phyloP scores from a whole-genome alignment of 2,797 vertebrate species.

The Epinephelus awoara region DNA sequence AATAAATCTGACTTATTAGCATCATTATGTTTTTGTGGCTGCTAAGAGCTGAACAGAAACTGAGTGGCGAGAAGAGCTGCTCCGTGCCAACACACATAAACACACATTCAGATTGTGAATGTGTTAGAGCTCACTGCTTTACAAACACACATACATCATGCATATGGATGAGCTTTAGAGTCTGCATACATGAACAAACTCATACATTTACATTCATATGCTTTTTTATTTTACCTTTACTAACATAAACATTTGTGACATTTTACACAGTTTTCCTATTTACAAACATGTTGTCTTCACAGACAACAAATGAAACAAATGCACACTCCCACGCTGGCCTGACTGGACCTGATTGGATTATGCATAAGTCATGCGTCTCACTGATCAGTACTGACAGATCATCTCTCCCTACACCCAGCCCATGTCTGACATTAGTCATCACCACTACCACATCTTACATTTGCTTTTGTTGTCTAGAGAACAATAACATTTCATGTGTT shows the following conservation, averaged over 20 bases:
- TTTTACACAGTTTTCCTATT: not conserved
- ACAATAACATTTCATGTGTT: not conserved
- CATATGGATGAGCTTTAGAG: not conserved
- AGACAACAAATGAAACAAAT: not conserved
- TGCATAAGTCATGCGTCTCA: conserved; percentile 2
- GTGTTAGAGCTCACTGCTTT: not conserved
- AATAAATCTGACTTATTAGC: conserved; percentile 42
- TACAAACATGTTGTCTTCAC: not conserved
- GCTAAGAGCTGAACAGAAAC: conserved; percentile 12
- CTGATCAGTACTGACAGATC: conserved; percentile 11
- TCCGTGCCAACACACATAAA: conserved; percentile 3
- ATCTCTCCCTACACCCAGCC: conserved; percentile 17
- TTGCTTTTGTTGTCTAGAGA: not conserved
- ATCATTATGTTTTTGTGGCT: conserved; percentile 32
- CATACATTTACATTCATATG: not conserved
- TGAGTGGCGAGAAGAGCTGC: not conserved
- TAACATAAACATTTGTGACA: not conserved
- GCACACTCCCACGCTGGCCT: conserved; percentile 4
- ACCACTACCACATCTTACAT: not conserved
- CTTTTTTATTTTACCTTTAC: not conserved
- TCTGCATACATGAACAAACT: not conserved
- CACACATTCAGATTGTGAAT: not conserved
- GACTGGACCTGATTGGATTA: conserved; percentile 26
- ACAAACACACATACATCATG: not conserved
- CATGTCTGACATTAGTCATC: conserved; percentile 1